A percentile compares a stretch with the other conserved stretches of the same genome.
phyloP scores from a whole-genome alignment of 2,888 invertebrate genomes.

The Euzetes globulus region DNA sequence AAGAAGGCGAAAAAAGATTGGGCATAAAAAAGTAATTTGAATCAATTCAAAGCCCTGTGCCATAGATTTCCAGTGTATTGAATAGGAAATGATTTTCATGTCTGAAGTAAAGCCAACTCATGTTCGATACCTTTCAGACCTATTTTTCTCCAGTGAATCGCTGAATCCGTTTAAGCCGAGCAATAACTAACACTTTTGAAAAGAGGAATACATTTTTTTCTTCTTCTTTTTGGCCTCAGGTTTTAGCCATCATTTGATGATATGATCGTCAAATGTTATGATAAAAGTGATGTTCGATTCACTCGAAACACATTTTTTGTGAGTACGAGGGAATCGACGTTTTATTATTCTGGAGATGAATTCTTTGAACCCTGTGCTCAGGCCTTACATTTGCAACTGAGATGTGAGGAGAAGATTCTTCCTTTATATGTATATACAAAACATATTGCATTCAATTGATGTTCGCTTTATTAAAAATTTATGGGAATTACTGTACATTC shows the following conservation, averaged over 20 bases:
- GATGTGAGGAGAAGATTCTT: background rate
- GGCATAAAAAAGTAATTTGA: too few relatives aligned
- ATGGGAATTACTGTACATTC: background rate
- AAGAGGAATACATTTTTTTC: background rate
- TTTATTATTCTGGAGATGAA: too few relatives aligned
- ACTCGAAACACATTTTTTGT: too few relatives aligned
- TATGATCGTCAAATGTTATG: too few relatives aligned
- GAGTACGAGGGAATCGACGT: too few relatives aligned
- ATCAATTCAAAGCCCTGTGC: too few relatives aligned
- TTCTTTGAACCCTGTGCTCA: too few relatives aligned
- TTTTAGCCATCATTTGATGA: background rate
- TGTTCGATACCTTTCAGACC: background rate
- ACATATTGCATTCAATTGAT: background rate
- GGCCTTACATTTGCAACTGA: too few relatives aligned
- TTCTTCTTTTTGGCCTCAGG: background rate
- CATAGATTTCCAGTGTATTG: background rate
- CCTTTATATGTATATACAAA: background rate
- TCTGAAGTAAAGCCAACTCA: background rate
- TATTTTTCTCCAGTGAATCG: background rate
- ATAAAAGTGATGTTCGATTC: too few relatives aligned
- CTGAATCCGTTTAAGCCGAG: background rate
- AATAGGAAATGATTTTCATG: background rate
- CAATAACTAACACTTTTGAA: background rate
- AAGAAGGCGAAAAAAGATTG: too few relatives aligned
- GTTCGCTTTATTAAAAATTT: constrained; percentile 22